Base-by-base conservation (phyloP, 2,888 invertebrate species). In the Aelia acuminata region DNA sequence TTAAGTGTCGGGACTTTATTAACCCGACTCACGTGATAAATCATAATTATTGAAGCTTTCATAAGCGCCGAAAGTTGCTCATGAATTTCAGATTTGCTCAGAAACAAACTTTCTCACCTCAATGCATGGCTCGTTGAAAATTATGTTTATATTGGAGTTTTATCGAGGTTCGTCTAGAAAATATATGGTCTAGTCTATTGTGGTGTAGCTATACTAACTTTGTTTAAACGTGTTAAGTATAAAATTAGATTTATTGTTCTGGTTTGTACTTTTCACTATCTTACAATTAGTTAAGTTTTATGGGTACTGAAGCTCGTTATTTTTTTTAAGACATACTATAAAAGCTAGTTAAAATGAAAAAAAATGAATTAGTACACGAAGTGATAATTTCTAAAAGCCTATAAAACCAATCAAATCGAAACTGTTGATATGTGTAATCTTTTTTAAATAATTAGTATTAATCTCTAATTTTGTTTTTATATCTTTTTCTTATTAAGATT, bases 41-140 rank as follows among this genome's bases (percentile, higher is more conserved):
- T 70, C 63, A 70, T 70, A 35, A 70, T 70, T 70, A 70, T 70
- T 70, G 63, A 70, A 35, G 63, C 63, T 35, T 63, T 70, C 63
- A 70, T 70, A 70, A 70, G 63, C 63, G 35, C 31, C 35, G 18
- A 70, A 70, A 70, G 35, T 70, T 20, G 7, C 63, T 70, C 63
- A 70, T 70, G 63, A 70, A 70, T 70, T 35, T 70, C 63, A 70
- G 20, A 70, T 70, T 70, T 70, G 63, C 63, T 70, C 63, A 7
- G 63, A 70, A 70, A 70, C 63, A 35, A 70, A 70, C 63, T 70
- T 43, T 70, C 63, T 70, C 35, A 35, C 35, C 63, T 35, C 10
- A 63, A 18, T 35, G 31, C 5, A 18, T 18, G 57, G 26, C 22
- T 57, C 7, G 26, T 13, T 70, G 35, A 20, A 5, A 35, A 35